A percentile compares a stretch with the other conserved stretches of the same genome.
These are phyloP conservation scores for Xiphophorus couchianus DNA, from an alignment of 2,113 vertebrate genomes.

Conservation along the genomic window DNA sequence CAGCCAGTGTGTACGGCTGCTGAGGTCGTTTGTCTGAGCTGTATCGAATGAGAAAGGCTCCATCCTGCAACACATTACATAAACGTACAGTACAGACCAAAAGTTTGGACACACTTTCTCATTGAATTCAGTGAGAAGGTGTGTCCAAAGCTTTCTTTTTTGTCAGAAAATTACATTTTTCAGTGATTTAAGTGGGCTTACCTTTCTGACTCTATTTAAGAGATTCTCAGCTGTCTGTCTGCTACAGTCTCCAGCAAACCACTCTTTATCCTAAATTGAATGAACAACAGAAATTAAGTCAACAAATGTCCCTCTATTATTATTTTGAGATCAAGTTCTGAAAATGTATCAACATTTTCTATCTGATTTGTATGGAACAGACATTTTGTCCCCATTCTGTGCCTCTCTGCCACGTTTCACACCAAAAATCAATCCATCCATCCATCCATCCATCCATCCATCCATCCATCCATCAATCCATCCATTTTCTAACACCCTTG, in stretches of 20 bases:
- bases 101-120: too few species aligned
- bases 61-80: constrained; percentile 74
- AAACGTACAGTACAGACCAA: too few species aligned
- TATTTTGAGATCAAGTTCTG: not conserved
- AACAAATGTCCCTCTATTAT: not conserved
- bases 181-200: constrained; percentile 25
- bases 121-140: too few species aligned
- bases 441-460: too few species aligned
- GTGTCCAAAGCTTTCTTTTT: too few species aligned
- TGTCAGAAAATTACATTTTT: not conserved
- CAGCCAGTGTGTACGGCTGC: constrained; percentile 87
- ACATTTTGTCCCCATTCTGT: not conserved
- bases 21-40: constrained; percentile 78
- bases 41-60: constrained; percentile 83
- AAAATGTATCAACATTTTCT: not conserved
- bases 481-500: too few species aligned
- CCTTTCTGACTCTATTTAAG: constrained; percentile 78
- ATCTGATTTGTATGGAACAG: not conserved
- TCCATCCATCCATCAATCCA: too few species aligned
- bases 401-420: not conserved
- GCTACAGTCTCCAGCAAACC: constrained; percentile 83
- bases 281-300: not conserved
- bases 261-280: constrained; percentile 73
- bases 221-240: constrained; percentile 81
- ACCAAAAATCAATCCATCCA: not conserved